Conservation (phyloP, 1,140 invertebrate species). For the Leguminivora glycinivorella region DNA sequence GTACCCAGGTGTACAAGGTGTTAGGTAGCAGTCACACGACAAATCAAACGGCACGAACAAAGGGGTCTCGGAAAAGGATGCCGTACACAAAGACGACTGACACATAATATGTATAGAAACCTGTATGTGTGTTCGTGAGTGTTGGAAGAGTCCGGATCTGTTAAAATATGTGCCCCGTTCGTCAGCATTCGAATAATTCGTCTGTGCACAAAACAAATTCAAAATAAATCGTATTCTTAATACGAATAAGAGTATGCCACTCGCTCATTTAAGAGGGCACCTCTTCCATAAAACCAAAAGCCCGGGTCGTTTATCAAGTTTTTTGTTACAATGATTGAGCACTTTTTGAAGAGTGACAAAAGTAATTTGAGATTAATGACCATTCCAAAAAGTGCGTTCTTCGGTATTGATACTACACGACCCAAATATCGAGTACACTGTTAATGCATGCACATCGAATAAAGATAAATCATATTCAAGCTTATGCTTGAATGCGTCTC, state of each 20-base stretch:
- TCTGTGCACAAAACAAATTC: slow-evolving; percentile 60
- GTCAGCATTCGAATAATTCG: slow-evolving; percentile 69
- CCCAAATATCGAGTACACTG: too few relatives aligned
- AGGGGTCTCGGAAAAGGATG: background rate
- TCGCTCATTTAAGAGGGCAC: background rate
- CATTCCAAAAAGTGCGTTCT: too few relatives aligned
- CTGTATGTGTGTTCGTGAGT: slow-evolving; percentile 54
- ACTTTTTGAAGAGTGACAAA: too few relatives aligned
- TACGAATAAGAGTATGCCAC: background rate
- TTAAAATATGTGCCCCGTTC: slow-evolving; percentile 51
- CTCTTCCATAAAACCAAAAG: background rate
- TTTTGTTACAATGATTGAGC: too few relatives aligned
- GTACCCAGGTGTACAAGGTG: background rate
- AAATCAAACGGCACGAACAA: slow-evolving; percentile 10
- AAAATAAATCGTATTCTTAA: slow-evolving; percentile 34
- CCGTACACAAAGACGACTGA: slow-evolving; percentile 24
- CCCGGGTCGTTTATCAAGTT: background rate
- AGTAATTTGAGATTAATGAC: too few relatives aligned
- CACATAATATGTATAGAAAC: slow-evolving; percentile 45
- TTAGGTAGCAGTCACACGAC: slow-evolving; percentile 9
- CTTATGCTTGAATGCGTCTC: too few relatives aligned
- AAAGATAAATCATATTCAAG: too few relatives aligned
- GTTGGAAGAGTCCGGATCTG: slow-evolving; percentile 53
- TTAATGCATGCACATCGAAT: too few relatives aligned
- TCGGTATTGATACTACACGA: too few relatives aligned